These are phyloP conservation scores for Stichopus horrens DNA, from an alignment of 53 echinoderm and acorn worm species.

Conservation along the genomic window DNA sequence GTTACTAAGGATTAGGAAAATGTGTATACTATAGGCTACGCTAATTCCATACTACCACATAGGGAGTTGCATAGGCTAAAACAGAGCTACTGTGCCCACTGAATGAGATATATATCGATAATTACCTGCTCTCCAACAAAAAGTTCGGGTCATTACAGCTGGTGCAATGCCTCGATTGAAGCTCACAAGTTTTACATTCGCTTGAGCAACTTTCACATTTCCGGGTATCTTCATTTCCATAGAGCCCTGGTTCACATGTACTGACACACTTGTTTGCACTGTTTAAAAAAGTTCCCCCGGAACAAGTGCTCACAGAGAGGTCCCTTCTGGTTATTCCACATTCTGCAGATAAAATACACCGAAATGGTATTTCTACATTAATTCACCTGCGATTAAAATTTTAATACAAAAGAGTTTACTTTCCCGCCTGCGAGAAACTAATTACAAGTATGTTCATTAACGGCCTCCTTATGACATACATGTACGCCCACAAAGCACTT, in stretches of 20 bases:
- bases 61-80: too few species aligned
- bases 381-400: too few species aligned
- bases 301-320: not conserved
- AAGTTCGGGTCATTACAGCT: constrained; percentile 74
- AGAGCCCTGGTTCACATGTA: constrained; percentile 67
- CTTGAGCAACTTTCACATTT: constrained; percentile 59
- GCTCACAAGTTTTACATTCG: constrained; percentile 69
- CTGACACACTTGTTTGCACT: constrained; percentile 19
- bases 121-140: constrained; percentile 72
- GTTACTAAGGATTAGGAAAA: too few species aligned
- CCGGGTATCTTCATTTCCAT: constrained; percentile 55
- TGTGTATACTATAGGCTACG: too few species aligned
- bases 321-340: constrained; percentile 18
- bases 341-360: constrained; percentile 6
- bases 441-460: too few species aligned
- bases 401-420: too few species aligned
- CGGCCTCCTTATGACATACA: too few species aligned
- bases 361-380: not conserved
- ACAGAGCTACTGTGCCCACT: too few species aligned
- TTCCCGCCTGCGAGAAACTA: too few species aligned
- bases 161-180: constrained; percentile 52
- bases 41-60: too few species aligned
- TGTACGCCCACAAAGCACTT: too few species aligned
- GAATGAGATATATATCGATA: not conserved
- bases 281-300: constrained; percentile 19